Base-by-base conservation (phyloP, 2,113 vertebrate genomes). In the Microcebus jonahi region DNA sequence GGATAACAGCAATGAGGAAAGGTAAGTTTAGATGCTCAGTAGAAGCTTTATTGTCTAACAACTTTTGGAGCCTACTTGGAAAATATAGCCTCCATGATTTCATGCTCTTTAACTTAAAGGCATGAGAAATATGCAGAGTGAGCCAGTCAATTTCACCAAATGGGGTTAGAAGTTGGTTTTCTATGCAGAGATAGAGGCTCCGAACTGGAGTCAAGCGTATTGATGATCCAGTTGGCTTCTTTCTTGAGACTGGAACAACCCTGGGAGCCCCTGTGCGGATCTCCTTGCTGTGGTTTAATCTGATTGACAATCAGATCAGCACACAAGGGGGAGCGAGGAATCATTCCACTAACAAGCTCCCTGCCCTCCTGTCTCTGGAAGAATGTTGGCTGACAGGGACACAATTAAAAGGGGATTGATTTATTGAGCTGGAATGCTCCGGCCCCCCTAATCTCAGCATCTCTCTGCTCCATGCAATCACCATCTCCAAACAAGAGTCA, bases 321-420 rank as follows among this genome's bases (percentile, higher is more conserved):
- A 76, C 79, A 91, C 93, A 94, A 77, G 96, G 67, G 59, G 82
- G 45, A 88, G 65, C 4, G 48, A 91, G 86, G 75, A 79, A 93
- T 70, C 79, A 0, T 79, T 95, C 77, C 3, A 70, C 93, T 95
- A 55, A 95, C 83, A 91, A 96, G 93, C 97, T 87, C 91, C 65
- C 88, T 77, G 82, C 91, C 88, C 94, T 83, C 89, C 82, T 67
- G 94, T 96, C 92, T 97, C 31, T 65, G 77, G 92, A 94, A 95
- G 76, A 97, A 96, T 92, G 93, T 63, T 73, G 96, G 94, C 84
- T 95, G 96, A 96, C 91, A 85, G 92, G 84, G 76, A 90, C 90
- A 85, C 91, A 95, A 94, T 97, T 93, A 95, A 97, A 97, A 95
- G 68, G 89, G 80, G 95, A 97, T 96, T 97, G 98, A 97, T 97